A percentile compares a stretch with the other conserved stretches of the same genome.
Evolutionary conservation across 2,888 invertebrate species (phyloP).

Genomic region (Trissolcus japonicus): DNA sequence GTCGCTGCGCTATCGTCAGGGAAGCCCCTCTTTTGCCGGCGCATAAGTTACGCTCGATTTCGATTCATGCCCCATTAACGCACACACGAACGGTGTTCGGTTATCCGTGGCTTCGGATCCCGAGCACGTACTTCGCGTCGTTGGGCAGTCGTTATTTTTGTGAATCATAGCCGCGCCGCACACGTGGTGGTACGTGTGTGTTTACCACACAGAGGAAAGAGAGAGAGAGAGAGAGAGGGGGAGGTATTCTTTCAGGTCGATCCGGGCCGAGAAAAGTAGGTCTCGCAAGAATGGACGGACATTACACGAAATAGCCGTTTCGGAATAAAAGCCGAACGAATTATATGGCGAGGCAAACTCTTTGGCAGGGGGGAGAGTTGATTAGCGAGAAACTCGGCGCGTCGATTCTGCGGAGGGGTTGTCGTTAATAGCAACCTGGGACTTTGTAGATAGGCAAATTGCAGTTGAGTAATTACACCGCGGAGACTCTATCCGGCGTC

Average conservation of each 20-base stretch:
- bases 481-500: constrained; percentile 14
- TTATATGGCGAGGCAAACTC: neutral
- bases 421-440: constrained; percentile 17
- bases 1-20: constrained; percentile 20
- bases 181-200: constrained; percentile 2
- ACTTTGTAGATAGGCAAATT: constrained; percentile 12
- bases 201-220: neutral
- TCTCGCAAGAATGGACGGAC: constrained; percentile 42
- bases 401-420: constrained; percentile 7
- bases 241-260: constrained; percentile 28
- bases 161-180: constrained; percentile 34
- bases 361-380: neutral
- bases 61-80: constrained; percentile 58
- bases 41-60: constrained; percentile 54
- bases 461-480: constrained; percentile 33
- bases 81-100: constrained; percentile 29
- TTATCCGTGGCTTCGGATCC: constrained; percentile 49
- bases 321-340: constrained; percentile 23
- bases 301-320: constrained; percentile 35
- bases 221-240: neutral
- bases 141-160: constrained; percentile 51
- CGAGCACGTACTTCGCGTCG: constrained; percentile 45
- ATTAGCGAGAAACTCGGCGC: neutral
- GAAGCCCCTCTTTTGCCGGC: constrained; percentile 33
- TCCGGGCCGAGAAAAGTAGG: constrained; percentile 45